Evolutionary conservation across 2,888 invertebrate species (phyloP).

Genomic region (Tyria jacobaeae): DNA sequence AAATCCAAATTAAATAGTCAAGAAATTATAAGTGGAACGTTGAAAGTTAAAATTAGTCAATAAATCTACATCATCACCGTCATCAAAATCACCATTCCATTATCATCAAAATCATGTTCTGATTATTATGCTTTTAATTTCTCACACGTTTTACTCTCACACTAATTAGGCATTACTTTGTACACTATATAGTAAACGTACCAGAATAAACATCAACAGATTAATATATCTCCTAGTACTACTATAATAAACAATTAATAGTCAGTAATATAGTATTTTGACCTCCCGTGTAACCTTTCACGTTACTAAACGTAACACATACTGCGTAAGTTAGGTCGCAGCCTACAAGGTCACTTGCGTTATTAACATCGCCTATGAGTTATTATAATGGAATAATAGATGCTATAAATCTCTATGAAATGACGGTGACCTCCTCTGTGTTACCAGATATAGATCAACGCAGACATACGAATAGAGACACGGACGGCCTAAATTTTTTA

Average conservation of each 20-base stretch:
- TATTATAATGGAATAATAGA: constrained; percentile 52
- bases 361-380: constrained; percentile 50
- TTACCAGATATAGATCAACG: constrained; percentile 23
- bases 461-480: background rate
- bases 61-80: too few relatives aligned
- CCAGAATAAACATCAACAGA: background rate
- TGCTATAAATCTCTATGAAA: constrained; percentile 44
- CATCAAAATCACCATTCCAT: background rate
- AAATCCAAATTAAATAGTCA: too few relatives aligned
- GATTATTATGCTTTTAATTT: too few relatives aligned
- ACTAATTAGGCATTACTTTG: too few relatives aligned
- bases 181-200: background rate
- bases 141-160: too few relatives aligned
- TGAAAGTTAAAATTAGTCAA: too few relatives aligned
- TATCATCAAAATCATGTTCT: too few relatives aligned
- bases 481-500: background rate
- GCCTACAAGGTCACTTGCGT: constrained; percentile 33
- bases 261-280: constrained; percentile 36
- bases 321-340: constrained; percentile 31
- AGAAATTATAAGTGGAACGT: too few relatives aligned
- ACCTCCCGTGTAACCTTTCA: constrained; percentile 40
- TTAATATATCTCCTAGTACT: constrained; percentile 21
- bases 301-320: constrained; percentile 34
- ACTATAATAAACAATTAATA: constrained; percentile 38
- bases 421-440: constrained; percentile 31